Evolutionary conservation across 2,888 invertebrate genomes (phyloP).

Genomic region (Mantis religiosa): DNA sequence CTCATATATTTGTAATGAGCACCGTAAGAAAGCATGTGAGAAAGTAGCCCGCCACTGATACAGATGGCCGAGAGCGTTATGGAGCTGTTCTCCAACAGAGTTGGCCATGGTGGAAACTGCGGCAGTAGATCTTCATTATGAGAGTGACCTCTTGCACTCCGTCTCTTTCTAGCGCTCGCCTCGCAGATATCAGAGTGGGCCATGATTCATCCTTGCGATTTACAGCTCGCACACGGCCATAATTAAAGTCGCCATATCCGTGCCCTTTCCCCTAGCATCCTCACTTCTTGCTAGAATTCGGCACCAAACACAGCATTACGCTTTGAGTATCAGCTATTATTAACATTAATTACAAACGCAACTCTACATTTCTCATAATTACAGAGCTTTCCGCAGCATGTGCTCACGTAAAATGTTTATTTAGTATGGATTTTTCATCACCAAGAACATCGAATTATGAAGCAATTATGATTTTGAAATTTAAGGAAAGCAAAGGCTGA

Average conservation of each 20-base stretch:
- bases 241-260: constrained; percentile 18
- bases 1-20: too few relatives aligned
- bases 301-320: neutral
- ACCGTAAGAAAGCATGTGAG: neutral
- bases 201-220: constrained; percentile 23
- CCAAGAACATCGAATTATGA: neutral
- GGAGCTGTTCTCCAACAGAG: constrained; percentile 4
- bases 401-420: neutral
- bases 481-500: too few relatives aligned
- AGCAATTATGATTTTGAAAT: too few relatives aligned
- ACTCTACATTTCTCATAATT: too few relatives aligned
- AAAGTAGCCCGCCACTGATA: neutral
- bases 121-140: constrained; percentile 11
- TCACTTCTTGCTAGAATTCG: neutral
- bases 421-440: neutral
- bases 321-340: neutral
- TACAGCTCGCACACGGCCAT: constrained; percentile 17
- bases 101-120: constrained; percentile 3
- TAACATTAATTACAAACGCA: neutral
- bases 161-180: neutral
- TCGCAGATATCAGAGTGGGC: neutral
- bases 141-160: constrained; percentile 8
- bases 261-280: neutral
- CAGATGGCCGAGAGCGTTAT: neutral
- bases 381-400: neutral